Evolutionary conservation across 1,140 invertebrate species (phyloP).

Genomic region (Neotoxoptera formosana): DNA sequence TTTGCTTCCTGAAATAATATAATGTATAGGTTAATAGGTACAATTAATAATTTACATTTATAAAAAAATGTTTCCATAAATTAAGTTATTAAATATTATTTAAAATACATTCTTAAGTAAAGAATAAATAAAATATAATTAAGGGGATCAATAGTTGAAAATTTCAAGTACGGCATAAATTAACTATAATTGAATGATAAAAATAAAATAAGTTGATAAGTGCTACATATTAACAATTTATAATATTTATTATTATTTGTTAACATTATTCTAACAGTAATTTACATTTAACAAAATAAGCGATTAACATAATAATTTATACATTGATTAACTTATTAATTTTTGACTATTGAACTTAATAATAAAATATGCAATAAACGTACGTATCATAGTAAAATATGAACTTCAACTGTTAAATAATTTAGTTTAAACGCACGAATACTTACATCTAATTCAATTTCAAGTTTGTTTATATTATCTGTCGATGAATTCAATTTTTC

Average conservation of each 20-base stretch:
- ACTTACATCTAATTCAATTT: conserved; percentile 93
- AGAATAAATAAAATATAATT: not conserved
- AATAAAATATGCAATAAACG: not conserved
- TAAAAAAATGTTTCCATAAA: not conserved
- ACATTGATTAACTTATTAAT: too few relatives aligned
- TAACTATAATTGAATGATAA: not conserved
- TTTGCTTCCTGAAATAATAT: conserved; percentile 76
- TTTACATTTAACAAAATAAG: not conserved
- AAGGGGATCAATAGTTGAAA: too few relatives aligned
- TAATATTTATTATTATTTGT: not conserved
- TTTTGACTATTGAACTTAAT: too few relatives aligned
- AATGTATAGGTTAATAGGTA: not conserved
- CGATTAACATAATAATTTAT: not conserved
- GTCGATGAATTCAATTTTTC: conserved; percentile 94
- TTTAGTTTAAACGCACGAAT: not conserved
- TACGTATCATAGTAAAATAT: not conserved
- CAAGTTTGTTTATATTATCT: conserved; percentile 93
- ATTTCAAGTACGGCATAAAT: not conserved
- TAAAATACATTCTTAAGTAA: not conserved
- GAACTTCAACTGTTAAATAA: not conserved
- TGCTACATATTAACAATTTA: not conserved
- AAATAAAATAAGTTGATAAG: not conserved
- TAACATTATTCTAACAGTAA: not conserved
- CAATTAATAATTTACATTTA: not conserved
- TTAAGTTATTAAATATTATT: not conserved